Conservation (phyloP, 2,888 invertebrate species). For the Erebia ligea region DNA sequence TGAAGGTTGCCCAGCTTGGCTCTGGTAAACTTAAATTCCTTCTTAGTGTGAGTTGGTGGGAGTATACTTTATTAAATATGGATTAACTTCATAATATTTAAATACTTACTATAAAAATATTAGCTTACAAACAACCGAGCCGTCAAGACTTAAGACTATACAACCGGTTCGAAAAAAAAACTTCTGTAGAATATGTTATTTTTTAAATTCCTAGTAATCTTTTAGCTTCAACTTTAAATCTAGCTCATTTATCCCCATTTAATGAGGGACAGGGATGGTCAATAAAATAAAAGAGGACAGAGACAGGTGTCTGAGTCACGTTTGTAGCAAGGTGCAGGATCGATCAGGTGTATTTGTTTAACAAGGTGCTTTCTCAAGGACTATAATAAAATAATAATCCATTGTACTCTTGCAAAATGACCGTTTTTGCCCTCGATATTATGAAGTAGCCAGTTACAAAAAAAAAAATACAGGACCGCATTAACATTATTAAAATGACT, state of each 20-base stretch:
- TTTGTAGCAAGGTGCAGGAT: slow-evolving; percentile 77
- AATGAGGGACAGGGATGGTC: slow-evolving; percentile 48
- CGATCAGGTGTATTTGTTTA: slow-evolving; percentile 81
- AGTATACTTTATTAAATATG: no score
- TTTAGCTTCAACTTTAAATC: slow-evolving; percentile 29
- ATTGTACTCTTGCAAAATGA: slow-evolving; percentile 38
- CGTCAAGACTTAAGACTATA: no score
- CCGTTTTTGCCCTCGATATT: slow-evolving; percentile 19
- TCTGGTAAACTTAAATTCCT: no score
- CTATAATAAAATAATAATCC: slow-evolving; percentile 62
- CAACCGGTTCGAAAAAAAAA: no score
- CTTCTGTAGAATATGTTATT: background rate
- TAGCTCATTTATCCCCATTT: slow-evolving; percentile 22
- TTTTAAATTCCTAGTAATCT: slow-evolving; percentile 5
- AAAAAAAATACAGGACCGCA: slow-evolving; percentile 4
- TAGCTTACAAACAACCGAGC: no score
- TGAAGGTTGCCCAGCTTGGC: no score
- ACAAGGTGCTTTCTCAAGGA: slow-evolving; percentile 73
- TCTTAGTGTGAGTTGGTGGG: no score
- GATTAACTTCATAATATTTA: no score
- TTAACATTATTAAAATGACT: background rate
- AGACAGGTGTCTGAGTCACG: slow-evolving; percentile 58
- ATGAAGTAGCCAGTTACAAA: slow-evolving; percentile 7
- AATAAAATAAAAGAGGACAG: slow-evolving; percentile 51
- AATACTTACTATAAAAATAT: no score